Conservation (phyloP, 2,888 invertebrate genomes). For the Seira ritae region DNA sequence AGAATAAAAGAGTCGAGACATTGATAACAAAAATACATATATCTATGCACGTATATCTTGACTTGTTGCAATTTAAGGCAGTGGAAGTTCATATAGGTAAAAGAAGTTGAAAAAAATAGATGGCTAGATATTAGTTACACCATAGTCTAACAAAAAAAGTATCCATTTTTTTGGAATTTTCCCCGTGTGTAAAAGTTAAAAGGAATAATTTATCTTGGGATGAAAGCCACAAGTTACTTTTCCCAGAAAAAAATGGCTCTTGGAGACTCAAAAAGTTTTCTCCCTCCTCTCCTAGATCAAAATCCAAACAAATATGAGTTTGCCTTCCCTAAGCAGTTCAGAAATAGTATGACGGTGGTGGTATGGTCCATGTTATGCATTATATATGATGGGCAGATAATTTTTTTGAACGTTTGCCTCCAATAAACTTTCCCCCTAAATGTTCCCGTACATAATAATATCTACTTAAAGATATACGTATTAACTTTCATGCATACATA, state of each 20-base stretch:
- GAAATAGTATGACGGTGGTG: not conserved
- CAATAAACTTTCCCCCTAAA: not conserved
- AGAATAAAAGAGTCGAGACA: not conserved
- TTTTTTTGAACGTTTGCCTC: constrained; percentile 13
- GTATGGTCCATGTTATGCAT: not conserved
- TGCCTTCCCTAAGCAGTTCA: not conserved
- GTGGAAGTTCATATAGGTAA: not conserved
- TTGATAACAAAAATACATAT: not conserved
- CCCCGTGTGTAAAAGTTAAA: not conserved
- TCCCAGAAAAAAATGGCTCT: not conserved
- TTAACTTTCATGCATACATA: no score
- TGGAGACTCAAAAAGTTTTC: not conserved
- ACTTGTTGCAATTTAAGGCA: not conserved
- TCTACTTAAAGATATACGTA: not conserved
- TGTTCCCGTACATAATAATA: not conserved
- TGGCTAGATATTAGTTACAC: not conserved
- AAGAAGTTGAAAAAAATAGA: not conserved
- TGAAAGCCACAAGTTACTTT: constrained; percentile 11
- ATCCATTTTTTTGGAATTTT: not conserved
- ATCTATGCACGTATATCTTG: no score
- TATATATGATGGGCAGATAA: constrained; percentile 4
- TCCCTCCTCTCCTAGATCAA: not conserved
- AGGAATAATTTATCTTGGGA: constrained; percentile 1
- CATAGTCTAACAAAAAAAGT: not conserved
- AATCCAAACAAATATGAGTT: constrained; percentile 7